Evolutionary conservation across 2,113 vertebrate species (phyloP).

Genomic region (Thamnaconus septentrionalis): DNA sequence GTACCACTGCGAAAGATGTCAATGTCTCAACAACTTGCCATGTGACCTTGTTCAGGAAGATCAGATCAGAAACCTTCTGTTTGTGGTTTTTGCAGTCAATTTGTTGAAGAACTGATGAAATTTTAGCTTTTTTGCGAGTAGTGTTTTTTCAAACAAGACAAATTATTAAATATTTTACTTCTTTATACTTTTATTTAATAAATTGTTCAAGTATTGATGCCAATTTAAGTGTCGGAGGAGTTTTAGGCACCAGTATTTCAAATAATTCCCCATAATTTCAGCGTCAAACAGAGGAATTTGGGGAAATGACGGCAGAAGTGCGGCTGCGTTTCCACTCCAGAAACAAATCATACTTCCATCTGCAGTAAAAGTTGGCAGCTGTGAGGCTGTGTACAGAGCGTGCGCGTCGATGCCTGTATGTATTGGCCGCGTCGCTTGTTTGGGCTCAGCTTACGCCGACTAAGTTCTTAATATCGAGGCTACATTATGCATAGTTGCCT

Average conservation of each 20-base stretch:
- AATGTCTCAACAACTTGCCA: too few species aligned
- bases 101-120: too few species aligned
- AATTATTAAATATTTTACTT: too few species aligned
- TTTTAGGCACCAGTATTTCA: not conserved
- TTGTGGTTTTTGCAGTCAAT: too few species aligned
- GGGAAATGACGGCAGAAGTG: not conserved
- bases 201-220: too few species aligned
- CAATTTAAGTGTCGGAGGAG: too few species aligned
- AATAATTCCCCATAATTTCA: not conserved
- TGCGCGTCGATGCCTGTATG: not conserved
- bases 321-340: not conserved
- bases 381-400: not conserved
- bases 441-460: not conserved
- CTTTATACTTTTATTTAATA: too few species aligned
- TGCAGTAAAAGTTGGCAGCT: not conserved
- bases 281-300: not conserved
- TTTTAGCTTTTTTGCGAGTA: too few species aligned
- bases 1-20: too few species aligned
- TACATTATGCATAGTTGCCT: not conserved
- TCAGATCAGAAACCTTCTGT: too few species aligned
- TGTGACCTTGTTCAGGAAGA: too few species aligned
- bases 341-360: not conserved
- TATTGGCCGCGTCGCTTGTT: slow-evolving; percentile 9
- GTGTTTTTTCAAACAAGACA: too few species aligned
- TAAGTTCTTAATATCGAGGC: not conserved